Evolutionary conservation across 2,888 invertebrate genomes (phyloP).

Genomic region (Drosophila peninsularis): DNA sequence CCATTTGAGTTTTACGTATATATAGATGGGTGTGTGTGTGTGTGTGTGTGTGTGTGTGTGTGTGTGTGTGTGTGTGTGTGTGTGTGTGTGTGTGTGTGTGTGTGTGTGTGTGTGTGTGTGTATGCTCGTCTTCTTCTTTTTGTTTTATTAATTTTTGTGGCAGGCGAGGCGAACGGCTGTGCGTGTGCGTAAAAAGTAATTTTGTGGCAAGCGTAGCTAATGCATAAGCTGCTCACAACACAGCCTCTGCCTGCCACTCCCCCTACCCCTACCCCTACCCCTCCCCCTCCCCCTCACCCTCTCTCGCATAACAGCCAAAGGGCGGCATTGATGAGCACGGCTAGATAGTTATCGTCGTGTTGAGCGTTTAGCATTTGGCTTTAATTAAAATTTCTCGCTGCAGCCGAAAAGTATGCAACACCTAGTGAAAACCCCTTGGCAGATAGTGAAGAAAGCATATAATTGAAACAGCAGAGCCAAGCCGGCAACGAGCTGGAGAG

Average conservation of each 20-base stretch:
- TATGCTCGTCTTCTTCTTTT: not conserved
- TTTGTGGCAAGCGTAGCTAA: constrained; percentile 52
- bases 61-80: not conserved
- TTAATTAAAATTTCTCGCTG: constrained; percentile 3
- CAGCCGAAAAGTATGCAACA: constrained; percentile 50
- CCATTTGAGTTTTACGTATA: constrained; percentile 29
- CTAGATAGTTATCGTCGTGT: not conserved
- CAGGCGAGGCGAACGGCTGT: constrained; percentile 9
- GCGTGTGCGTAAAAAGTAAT: constrained; percentile 35
- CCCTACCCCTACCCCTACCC: no score
- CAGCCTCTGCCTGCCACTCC: not conserved
- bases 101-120: not conserved
- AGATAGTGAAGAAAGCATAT: not conserved
- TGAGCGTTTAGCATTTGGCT: constrained; percentile 2
- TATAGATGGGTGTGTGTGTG: not conserved
- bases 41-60: not conserved
- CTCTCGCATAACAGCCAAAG: not conserved
- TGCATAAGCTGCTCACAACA: constrained; percentile 17
- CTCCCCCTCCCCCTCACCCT: not conserved
- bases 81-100: not conserved
- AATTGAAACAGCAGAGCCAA: constrained; percentile 5
- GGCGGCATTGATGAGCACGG: not conserved
- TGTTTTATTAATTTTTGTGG: constrained; percentile 42
- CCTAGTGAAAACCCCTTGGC: constrained; percentile 2
- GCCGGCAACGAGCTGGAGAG: not conserved